Conservation (phyloP, 1,140 invertebrate species). For the Polypedilum vanderplanki region DNA sequence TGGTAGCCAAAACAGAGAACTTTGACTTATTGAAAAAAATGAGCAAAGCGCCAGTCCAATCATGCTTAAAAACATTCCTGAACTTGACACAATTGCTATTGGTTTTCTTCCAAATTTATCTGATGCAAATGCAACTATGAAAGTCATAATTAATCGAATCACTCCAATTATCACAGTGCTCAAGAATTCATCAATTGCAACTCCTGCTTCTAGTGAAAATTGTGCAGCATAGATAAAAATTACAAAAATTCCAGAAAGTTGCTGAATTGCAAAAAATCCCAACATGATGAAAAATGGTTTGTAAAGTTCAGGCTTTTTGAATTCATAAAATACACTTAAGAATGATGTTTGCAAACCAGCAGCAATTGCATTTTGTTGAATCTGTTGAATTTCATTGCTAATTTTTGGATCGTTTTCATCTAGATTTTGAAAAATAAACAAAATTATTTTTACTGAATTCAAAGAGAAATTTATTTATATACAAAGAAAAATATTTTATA, state of each 20-base stretch:
- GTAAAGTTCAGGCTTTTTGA: conserved; percentile 47
- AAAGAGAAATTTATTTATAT: not conserved
- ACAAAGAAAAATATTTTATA: no score
- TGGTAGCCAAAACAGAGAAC: conserved; percentile 41
- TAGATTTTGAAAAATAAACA: not conserved
- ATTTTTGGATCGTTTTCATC: not conserved
- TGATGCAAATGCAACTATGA: conserved; percentile 48
- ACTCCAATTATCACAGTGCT: conserved; percentile 51
- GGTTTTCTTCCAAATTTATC: conserved; percentile 52
- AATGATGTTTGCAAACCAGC: not conserved
- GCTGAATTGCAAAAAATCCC: conserved; percentile 68
- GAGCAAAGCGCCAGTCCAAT: conserved; percentile 43
- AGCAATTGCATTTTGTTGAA: not conserved
- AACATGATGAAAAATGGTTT: conserved; percentile 61
- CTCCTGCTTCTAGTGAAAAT: conserved; percentile 53
- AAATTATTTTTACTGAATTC: not conserved
- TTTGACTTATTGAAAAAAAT: conserved; percentile 34
- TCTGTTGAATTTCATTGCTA: not conserved
- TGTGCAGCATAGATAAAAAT: conserved; percentile 67
- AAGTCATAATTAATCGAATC: conserved; percentile 48
- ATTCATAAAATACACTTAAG: conserved; percentile 36
- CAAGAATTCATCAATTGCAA: conserved; percentile 51
- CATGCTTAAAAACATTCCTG: conserved; percentile 55
- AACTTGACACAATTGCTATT: conserved; percentile 52
- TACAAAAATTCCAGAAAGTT: conserved; percentile 68